Base-by-base conservation (phyloP, 2,888 invertebrate genomes). In the Brachyptera risi region DNA sequence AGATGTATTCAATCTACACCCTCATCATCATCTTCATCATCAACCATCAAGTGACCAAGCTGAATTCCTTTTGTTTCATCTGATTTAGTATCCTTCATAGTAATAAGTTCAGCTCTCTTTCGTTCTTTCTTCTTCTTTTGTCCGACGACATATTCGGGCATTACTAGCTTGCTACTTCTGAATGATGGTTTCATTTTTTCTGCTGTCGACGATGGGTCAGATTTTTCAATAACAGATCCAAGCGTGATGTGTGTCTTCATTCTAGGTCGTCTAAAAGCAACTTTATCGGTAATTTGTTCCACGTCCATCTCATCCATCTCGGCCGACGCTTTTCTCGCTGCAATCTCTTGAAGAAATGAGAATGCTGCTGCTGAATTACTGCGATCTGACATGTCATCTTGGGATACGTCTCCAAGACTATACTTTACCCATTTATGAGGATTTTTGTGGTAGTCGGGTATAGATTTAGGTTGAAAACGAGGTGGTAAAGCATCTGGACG, bases 401-500 rank as follows among this genome's bases (percentile, higher is more conserved):
- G 80, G 5, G 80, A 79, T 2, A 92, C 90, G 80, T 92, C 90
- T 24, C 84, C 85, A 17, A 94, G 74, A 15, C 86, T 84, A 70
- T 94, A 93, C 70, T 85, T 88, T 11, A 82, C 85, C 89, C 90
- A 93, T 71, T 88, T 90, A 63, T 88, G 83, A 13, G 92, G 93
- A 75, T 92, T 86, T 65, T 82, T 82, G 69, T 86, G 80, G 69
- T 83, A 82, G 65, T 79, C 78, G 19, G 78, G 76, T 47, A 74
- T 66, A 72, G 76, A 60, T 74, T 77, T 63, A 1, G 27, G 27
- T 35, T 47, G 42, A 72, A 70, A 65, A 17, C 62, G 50, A 1
- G 77, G 74, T 51, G 80, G 79, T 35, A 84, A 73, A 17, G 84
- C 80, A 69, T 85, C 84, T 1, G 88, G 87, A 63, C 84, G 80